Conservation (phyloP, 2,797 vertebrate genomes). For the Pangasius macronema region DNA sequence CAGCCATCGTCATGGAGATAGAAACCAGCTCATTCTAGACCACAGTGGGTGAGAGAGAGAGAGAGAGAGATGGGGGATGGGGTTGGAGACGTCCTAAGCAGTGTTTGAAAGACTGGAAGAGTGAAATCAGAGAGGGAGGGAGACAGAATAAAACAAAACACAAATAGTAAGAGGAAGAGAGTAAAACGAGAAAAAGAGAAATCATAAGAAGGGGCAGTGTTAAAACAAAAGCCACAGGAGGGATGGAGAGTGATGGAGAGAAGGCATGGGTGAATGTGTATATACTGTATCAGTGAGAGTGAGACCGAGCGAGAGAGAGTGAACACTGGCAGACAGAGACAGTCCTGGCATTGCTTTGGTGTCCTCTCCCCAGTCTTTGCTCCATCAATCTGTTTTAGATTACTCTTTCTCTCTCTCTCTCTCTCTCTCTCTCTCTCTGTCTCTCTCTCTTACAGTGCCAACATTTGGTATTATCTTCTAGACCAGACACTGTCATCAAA, state of each 20-base stretch:
- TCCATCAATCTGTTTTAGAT: conserved; percentile 56
- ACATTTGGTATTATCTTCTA: conserved; percentile 49
- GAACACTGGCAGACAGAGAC: conserved; percentile 37
- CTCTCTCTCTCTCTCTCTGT: conserved; percentile 29
- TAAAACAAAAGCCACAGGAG: not conserved
- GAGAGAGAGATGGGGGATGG: conserved; percentile 28
- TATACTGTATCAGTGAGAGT: not conserved
- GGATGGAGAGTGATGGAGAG: conserved; percentile 5
- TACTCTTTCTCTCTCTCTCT: conserved; percentile 37
- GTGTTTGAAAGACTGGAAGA: conserved; percentile 21
- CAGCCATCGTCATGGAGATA: conserved; percentile 72
- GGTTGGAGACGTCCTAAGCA: conserved; percentile 20
- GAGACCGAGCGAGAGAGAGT: conserved; percentile 21
- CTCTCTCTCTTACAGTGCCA: conserved; percentile 8
- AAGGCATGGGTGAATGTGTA: conserved; percentile 12
- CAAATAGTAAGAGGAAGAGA: conserved; percentile 11
- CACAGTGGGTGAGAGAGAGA: conserved; percentile 53
- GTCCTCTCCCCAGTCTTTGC: conserved; percentile 48
- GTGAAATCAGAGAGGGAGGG: conserved; percentile 6
- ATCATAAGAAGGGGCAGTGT: not conserved
- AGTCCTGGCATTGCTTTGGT: conserved; percentile 44
- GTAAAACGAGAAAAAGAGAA: conserved; percentile 20
- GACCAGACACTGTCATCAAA: conserved; percentile 48
- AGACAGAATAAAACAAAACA: conserved; percentile 18
- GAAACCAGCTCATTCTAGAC: conserved; percentile 59